Evolutionary conservation across 2,888 invertebrate species (phyloP), one percentile per base, ranked within the genome.

Genomic region (Apodemia zela): DNA sequence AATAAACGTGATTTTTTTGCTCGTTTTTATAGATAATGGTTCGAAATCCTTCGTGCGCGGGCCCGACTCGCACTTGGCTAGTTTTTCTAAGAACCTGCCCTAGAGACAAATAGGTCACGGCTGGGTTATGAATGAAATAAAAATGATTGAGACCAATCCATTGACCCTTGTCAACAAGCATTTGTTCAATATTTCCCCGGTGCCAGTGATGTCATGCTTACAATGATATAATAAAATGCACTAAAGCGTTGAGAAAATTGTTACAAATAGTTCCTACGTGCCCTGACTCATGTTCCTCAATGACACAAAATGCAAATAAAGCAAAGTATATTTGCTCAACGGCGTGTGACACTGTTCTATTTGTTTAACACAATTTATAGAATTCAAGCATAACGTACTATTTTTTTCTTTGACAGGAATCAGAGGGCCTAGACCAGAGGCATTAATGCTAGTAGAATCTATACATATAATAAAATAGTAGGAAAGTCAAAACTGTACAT

Each of bases 61-160:
- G n/a, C n/a, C n/a, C n/a, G n/a, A n/a, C n/a, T n/a, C n/a, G n/a
- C n/a, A n/a, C n/a, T n/a, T n/a, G n/a, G n/a, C n/a, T n/a, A n/a
- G n/a, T 21, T 54, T 25, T 54, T 49, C 18, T 10, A 18, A 49
- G 25, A 13, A 54, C 1, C 15, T n/a, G 54, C 25, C 25, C 25
- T 21, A 51, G 38, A 38, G 21, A 25, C 60, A 60, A 42, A 45
- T 18, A 47, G 33, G 25, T 59, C 62, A 59, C 58, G 62, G 59
- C 59, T 42, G 45, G 35, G 54, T 51, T 51, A 62, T 54, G 8
- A 51, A 62, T 59, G 62, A 79, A 77, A 75, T 73, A 75, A 68
- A 65, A 67, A 64, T 64, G 70, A 81, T 80, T 79, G 78, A 71
- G 77, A 77, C 79, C 80, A 80, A 82, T 81, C 79, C 75, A 64